Evolutionary conservation across 2,888 invertebrate species (phyloP).

Genomic region (Meliscaeva auricollis): DNA sequence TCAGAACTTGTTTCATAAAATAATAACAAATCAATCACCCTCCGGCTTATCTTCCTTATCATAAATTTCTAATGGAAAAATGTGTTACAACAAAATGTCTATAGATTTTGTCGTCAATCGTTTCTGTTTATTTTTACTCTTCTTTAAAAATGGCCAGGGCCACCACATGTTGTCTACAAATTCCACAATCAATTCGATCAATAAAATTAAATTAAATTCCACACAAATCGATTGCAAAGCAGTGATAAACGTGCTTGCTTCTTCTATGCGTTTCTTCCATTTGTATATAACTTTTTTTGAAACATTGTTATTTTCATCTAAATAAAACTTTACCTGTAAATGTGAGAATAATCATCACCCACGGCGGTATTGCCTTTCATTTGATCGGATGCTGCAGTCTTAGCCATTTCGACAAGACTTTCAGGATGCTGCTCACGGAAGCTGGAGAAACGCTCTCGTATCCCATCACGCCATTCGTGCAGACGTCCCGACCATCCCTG

Average conservation of each 20-base stretch:
- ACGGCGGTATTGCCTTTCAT: constrained; percentile 82
- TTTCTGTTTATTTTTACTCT: background rate
- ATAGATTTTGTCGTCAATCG: background rate
- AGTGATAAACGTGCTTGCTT: background rate
- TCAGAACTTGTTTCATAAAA: background rate
- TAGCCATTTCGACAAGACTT: constrained; percentile 85
- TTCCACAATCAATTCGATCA: constrained; percentile 11
- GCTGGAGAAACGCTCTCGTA: constrained; percentile 87
- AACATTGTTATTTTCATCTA: background rate
- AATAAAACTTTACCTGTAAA: constrained; percentile 86
- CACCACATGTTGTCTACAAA: constrained; percentile 17
- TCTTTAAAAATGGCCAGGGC: background rate
- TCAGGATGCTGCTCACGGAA: constrained; percentile 87
- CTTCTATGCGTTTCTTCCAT: background rate
- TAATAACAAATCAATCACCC: background rate
- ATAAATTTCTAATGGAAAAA: background rate
- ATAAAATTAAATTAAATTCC: constrained; percentile 26
- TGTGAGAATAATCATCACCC: constrained; percentile 87
- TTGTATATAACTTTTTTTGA: too few species aligned
- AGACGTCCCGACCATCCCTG: constrained; percentile 90
- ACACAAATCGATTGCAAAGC: constrained; percentile 26
- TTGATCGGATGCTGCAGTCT: constrained; percentile 81
- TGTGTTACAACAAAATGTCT: constrained; percentile 11
- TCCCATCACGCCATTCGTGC: constrained; percentile 88
- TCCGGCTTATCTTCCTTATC: constrained; percentile 10